Conservation (phyloP, 23 tunicate genomes). For the Ascidia mentula region DNA sequence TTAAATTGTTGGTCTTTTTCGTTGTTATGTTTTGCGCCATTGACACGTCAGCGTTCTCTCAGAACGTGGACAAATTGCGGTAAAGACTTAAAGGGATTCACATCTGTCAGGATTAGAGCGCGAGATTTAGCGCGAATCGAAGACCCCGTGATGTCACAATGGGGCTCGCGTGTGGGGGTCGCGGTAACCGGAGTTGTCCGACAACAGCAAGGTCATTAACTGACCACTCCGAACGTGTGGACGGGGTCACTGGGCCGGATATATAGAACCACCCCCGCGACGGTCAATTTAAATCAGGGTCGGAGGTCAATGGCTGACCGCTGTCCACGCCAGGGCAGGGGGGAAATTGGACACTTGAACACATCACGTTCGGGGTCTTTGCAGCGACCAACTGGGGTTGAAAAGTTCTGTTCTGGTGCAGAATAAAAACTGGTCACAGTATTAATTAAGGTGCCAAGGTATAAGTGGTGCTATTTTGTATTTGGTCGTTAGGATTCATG, state of each 20-base stretch:
- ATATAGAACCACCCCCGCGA: not conserved
- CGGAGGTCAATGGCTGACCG: not conserved
- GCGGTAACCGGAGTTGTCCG: not conserved
- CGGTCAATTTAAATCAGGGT: constrained; percentile 9
- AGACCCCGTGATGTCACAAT: not conserved
- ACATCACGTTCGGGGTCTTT: too few species aligned
- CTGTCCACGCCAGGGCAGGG: not conserved
- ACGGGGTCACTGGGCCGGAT: not conserved
- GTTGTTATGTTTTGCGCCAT: too few species aligned
- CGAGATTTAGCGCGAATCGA: not conserved
- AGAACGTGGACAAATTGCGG: too few species aligned
- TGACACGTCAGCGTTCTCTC: too few species aligned
- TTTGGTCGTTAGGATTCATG: too few species aligned
- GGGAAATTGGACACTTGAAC: not conserved
- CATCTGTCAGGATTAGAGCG: not conserved
- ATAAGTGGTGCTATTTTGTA: too few species aligned
- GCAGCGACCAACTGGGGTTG: too few species aligned
- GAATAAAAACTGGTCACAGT: too few species aligned
- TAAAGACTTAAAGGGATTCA: too few species aligned
- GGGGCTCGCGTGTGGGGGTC: constrained; percentile 1
- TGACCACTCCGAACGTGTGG: constrained; percentile 2
- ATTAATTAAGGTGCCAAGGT: too few species aligned
- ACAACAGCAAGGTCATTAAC: constrained; percentile 6
- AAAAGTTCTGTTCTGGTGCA: too few species aligned
- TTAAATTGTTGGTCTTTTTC: too few species aligned